Conservation (phyloP, 1,140 invertebrate species). For the Cydia pomonella region DNA sequence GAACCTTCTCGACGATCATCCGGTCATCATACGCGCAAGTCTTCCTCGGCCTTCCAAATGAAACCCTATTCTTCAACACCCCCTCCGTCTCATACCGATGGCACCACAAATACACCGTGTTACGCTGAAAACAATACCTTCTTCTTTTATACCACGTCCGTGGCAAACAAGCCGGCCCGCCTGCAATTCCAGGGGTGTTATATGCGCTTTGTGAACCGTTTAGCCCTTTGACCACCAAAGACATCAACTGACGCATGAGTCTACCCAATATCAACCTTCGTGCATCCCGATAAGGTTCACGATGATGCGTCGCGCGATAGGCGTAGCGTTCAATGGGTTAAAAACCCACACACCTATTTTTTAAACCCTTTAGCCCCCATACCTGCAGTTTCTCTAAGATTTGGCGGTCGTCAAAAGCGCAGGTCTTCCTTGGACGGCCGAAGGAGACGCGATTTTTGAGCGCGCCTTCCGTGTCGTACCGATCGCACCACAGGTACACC, state of each 20-base stretch:
- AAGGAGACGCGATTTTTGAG: constrained; percentile 18
- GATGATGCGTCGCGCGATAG: too few relatives aligned
- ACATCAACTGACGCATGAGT: too few relatives aligned
- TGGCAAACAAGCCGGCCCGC: too few relatives aligned
- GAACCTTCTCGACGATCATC: constrained; percentile 1
- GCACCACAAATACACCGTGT: neutral
- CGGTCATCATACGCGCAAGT: constrained; percentile 6
- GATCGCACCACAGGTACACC: constrained; percentile 11
- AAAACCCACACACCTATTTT: too few relatives aligned
- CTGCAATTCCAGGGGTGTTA: too few relatives aligned
- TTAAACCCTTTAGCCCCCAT: neutral
- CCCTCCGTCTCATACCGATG: constrained; percentile 3
- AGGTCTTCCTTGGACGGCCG: constrained; percentile 6
- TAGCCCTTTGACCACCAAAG: too few relatives aligned
- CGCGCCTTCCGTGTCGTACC: neutral
- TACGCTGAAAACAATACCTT: neutral
- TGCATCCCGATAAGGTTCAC: too few relatives aligned
- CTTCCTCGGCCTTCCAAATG: neutral
- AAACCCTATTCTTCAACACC: neutral
- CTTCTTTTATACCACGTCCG: too few relatives aligned
- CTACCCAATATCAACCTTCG: too few relatives aligned
- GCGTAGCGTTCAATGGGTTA: too few relatives aligned
- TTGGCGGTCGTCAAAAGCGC: neutral
- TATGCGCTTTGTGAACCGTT: too few relatives aligned
- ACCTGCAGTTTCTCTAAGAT: neutral